Evolutionary conservation across 2,888 invertebrate genomes (phyloP), one percentile per base, ranked within the genome.

Genomic region (Dendrolimus houi): DNA sequence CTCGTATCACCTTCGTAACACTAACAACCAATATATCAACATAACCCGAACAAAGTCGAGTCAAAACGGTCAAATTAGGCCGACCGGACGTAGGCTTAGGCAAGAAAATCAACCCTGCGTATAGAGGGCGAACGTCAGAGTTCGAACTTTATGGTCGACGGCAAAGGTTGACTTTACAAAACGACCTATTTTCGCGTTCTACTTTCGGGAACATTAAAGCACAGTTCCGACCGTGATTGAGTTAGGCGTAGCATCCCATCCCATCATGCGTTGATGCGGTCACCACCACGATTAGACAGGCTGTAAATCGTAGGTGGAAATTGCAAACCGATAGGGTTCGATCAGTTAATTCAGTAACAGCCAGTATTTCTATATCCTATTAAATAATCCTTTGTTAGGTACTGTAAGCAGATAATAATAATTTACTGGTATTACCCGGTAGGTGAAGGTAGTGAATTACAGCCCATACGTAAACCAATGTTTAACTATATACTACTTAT

Each of bases 161-260:
- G 56, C 61, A 57, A 72, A 71, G 72, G 70, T 70, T 66, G 67
- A 70, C 63, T 76, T 78, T 77, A 67, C 69, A 66, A 65, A 58
- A 60, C 59, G 55, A 64, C 71, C 69, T 67, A 69, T 73, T 78
- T 75, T 75, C 71, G 76, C 72, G 85, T 76, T 79, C 86, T 71
- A 85, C 79, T 87, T 87, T 81, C 74, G 77, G 78, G 67, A 72
- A 77, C 80, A 83, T 83, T 85, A 85, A 79, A 77, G 80, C 77
- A 76, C 75, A 69, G 73, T 70, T 71, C 66, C 70, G 69, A 72
- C 72, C 76, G 81, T 83, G 87, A 87, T 84, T 84, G 81, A 78
- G 79, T 75, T 74, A 82, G 87, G 87, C 75, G 87, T 74, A 86
- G 83, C 81, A 63, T 47, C 47, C 47, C 47, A 47, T 47, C 69